Evolutionary conservation across 2,888 invertebrate genomes (phyloP), one percentile per base, ranked within the genome.

Genomic region (Mesochorus sp.): DNA sequence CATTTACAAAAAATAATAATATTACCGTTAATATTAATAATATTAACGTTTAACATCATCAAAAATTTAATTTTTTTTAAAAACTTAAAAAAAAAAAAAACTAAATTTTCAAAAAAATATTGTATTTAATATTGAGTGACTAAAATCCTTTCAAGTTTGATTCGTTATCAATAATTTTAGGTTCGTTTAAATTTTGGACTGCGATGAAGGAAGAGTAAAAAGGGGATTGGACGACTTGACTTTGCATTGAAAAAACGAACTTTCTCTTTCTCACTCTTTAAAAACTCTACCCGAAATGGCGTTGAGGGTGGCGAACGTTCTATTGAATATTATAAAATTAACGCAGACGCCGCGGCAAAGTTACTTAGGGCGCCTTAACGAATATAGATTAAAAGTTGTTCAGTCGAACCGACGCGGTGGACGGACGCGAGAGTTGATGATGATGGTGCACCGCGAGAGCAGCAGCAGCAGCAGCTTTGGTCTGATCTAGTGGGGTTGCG

Each of bases 301-400:
- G n/a, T n/a, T n/a, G n/a, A n/a, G 49, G 28, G 26, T 12, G 34
- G 42, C 21, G 34, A 31, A 8, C 42, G 61, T 72, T 61, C 49
- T 59, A 57, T 79, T 68, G 72, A 80, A 80, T 80, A 82, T 80
- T 88, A 88, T 87, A 88, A 88, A 89, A 88, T 87, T 84, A 85
- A 84, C 86, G 85, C 84, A 85, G 87, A 85, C 85, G 84, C 84
- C 78, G 70, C 80, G 73, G 78, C 74, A 64, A 79, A 87, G 85
- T 88, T 88, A 86, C 87, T 88, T 87, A 87, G 85, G 85, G 83
- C 85, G 88, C 86, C 88, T 90, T 89, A 89, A 90, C 90, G 89
- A 90, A 89, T 88, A 89, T 88, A 88, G 89, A 90, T 90, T 90
- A 89, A 90, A 90, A 90, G 87, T 90, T 90, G 85, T 84, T 86